These are phyloP conservation scores for Gortyna flavago DNA, from an alignment of 2,888 invertebrate species.

Conservation along the genomic window DNA sequence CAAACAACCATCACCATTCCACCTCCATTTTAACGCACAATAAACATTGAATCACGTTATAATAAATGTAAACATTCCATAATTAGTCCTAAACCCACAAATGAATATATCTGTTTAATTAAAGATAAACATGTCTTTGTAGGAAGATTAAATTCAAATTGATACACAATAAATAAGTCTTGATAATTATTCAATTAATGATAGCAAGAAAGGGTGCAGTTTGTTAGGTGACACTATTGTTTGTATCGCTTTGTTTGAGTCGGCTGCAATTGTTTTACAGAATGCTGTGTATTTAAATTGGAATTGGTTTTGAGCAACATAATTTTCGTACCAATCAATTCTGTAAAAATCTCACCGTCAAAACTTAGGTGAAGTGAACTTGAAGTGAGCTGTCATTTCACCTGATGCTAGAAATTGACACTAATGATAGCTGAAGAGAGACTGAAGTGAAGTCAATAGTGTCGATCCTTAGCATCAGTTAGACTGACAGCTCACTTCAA, in stretches of 20 bases:
- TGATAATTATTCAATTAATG: conserved; percentile 4
- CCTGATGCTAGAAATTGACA: too few relatives aligned
- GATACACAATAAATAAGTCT: conserved; percentile 18
- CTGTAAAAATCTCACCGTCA: too few relatives aligned
- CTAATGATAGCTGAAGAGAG: too few relatives aligned
- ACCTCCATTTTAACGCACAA: neutral
- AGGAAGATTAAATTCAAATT: conserved; percentile 22
- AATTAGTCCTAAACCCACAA: conserved; percentile 21
- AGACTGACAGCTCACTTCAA: too few relatives aligned
- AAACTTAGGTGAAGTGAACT: too few relatives aligned
- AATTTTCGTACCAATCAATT: too few relatives aligned
- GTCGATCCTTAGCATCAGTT: too few relatives aligned
- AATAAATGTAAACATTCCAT: conserved; percentile 5
- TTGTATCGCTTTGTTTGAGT: neutral
- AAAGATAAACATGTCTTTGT: conserved; percentile 19
- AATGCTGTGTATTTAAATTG: neutral
- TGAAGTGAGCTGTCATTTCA: too few relatives aligned
- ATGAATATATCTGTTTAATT: conserved; percentile 21
- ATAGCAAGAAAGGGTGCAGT: conserved; percentile 5
- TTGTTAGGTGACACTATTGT: conserved; percentile 4
- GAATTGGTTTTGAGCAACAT: neutral
- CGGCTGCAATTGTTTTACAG: neutral
- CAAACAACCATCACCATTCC: neutral
- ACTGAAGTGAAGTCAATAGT: too few relatives aligned
- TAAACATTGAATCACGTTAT: conserved; percentile 10